Evolutionary conservation across 1,140 invertebrate species (phyloP).

Genomic region (Limonius californicus): DNA sequence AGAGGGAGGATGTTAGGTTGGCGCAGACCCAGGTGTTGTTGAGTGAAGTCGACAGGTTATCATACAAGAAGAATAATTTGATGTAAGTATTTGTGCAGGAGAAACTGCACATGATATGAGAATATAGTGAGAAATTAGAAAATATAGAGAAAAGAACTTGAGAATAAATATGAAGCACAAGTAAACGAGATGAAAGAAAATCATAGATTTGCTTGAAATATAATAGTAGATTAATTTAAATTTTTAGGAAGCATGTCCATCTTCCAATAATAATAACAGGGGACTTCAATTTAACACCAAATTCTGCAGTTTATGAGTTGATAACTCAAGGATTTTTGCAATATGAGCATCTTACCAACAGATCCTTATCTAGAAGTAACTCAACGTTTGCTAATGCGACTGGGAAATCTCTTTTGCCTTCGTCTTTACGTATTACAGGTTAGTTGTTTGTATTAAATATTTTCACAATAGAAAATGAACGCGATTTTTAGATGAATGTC

Average conservation of each 20-base stretch:
- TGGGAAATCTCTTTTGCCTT: conserved; percentile 51
- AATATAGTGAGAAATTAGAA: too few species aligned
- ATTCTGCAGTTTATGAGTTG: conserved; percentile 69
- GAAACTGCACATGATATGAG: too few species aligned
- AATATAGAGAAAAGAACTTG: too few species aligned
- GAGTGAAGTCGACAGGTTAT: conserved; percentile 75
- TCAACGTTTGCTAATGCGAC: not conserved
- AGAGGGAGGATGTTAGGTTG: conserved; percentile 79
- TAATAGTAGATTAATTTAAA: not conserved
- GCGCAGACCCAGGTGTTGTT: conserved; percentile 79
- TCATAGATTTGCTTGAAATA: not conserved
- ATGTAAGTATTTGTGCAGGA: not conserved
- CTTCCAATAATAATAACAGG: conserved; percentile 81
- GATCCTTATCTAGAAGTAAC: not conserved
- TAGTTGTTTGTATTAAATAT: too few species aligned
- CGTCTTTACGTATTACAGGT: conserved; percentile 53
- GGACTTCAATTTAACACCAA: conserved; percentile 81
- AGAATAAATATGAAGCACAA: too few species aligned
- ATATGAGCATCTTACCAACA: conserved; percentile 50
- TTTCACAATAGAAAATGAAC: too few species aligned
- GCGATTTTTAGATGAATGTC: conserved; percentile 54
- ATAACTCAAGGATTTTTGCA: conserved; percentile 63
- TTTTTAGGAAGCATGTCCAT: conserved; percentile 47
- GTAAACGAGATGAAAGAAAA: too few species aligned
- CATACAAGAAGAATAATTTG: conserved; percentile 47